Percentiles rank a stretch among this genome's conserved stretches.
phyloP scores from a whole-genome alignment of 2,888 invertebrate genomes.

The Dascillus cervinus region DNA sequence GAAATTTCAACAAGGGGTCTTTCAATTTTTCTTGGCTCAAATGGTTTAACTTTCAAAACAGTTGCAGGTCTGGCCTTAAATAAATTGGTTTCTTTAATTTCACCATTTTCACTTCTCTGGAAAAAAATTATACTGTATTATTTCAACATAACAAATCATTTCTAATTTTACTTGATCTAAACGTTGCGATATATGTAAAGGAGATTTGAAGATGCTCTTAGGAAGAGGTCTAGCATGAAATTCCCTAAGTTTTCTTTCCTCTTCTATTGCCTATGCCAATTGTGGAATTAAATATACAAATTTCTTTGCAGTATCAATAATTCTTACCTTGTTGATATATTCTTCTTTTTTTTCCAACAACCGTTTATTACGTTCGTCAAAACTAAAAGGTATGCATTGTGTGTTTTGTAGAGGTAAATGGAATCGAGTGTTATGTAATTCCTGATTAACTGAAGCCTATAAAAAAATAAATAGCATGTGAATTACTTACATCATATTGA shows the following conservation, averaged over 20 bases:
- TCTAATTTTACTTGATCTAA: no score
- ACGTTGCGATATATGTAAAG: background rate
- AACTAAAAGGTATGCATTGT: constrained; percentile 62
- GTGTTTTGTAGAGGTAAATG: no score
- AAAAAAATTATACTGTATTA: no score
- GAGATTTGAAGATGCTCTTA: constrained; percentile 14
- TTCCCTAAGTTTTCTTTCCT: constrained; percentile 51
- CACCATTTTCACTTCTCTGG: no score
- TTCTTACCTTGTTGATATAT: constrained; percentile 46
- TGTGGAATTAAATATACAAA: constrained; percentile 4
- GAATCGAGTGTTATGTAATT: no score
- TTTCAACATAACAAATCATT: no score
- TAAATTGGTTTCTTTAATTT: background rate
- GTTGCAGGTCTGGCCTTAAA: constrained; percentile 58
- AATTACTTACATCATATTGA: no score
- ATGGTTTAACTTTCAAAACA: constrained; percentile 58
- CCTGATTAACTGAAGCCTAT: no score
- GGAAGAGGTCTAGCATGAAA: constrained; percentile 69
- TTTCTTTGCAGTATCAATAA: background rate
- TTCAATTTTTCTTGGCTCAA: constrained; percentile 50
- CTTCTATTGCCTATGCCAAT: constrained; percentile 44
- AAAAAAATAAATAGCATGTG: no score
- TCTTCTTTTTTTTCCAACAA: constrained; percentile 52
- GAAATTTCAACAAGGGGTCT: constrained; percentile 41
- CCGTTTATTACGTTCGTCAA: constrained; percentile 57